phyloP scores from a whole-genome alignment of 2,113 vertebrate species.

The Phylloscopus whistleri region DNA sequence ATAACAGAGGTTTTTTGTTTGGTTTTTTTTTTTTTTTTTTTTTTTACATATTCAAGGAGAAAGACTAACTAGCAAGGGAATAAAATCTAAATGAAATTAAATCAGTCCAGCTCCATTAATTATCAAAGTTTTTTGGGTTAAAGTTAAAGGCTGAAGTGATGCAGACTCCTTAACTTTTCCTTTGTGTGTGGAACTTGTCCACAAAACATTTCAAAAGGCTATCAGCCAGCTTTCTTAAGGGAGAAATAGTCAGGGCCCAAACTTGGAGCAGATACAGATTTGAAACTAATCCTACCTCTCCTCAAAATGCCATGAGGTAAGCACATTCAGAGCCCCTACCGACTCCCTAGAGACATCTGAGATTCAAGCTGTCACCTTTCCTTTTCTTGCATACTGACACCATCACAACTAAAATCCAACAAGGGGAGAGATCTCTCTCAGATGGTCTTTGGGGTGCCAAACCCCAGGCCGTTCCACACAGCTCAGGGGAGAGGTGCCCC shows the following conservation, averaged over 20 bases:
- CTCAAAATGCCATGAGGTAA: not conserved
- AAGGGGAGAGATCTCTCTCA: not conserved
- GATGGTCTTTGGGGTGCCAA: not conserved
- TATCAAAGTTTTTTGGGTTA: not conserved
- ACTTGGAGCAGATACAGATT: not conserved
- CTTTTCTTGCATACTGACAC: not conserved
- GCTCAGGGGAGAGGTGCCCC: not conserved
- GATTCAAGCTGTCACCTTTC: not conserved
- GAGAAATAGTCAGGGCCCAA: not conserved
- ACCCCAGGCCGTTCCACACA: not conserved
- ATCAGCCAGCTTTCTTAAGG: not conserved
- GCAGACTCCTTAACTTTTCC: not conserved
- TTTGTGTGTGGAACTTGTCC: not conserved
- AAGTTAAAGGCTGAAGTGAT: not conserved
- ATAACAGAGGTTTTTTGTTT: not conserved
- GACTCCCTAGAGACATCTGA: not conserved
- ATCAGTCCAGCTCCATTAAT: not conserved
- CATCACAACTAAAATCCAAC: not conserved
- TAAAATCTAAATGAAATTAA: not conserved
- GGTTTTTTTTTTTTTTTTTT: accelerated
- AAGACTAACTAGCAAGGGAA: not conserved
- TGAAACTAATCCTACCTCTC: not conserved
- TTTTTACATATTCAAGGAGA: not conserved
- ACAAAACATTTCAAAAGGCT: not conserved
- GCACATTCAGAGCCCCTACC: not conserved